These are phyloP conservation scores for Lasioglossum leucozonium DNA, from an alignment of 2,888 invertebrate species.

Conservation along the genomic window DNA sequence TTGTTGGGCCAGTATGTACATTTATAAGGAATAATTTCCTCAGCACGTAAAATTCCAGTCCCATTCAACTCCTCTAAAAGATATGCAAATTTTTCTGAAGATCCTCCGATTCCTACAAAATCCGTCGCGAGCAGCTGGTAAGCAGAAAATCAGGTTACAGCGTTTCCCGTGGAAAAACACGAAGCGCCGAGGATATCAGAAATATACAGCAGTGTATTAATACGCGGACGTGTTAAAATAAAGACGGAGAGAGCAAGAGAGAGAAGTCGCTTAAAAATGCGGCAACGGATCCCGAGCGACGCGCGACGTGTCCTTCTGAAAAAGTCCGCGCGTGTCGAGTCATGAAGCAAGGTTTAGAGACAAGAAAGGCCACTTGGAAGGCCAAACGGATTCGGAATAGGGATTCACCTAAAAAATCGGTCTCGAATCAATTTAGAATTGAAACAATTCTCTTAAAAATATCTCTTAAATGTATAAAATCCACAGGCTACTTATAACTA, in stretches of 20 bases:
- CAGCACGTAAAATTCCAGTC: not conserved
- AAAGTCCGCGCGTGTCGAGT: constrained; percentile 48
- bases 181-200: not conserved
- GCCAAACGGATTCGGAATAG: constrained; percentile 25
- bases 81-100: not conserved
- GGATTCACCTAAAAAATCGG: not conserved
- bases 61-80: not conserved
- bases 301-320: constrained; percentile 54
- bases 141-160: not conserved
- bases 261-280: constrained; percentile 19
- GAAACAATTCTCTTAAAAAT: too few relatives aligned
- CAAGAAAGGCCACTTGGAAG: constrained; percentile 52
- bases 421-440: not conserved
- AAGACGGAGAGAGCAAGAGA: not conserved
- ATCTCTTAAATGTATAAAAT: too few relatives aligned
- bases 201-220: constrained; percentile 9
- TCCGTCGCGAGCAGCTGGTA: not conserved
- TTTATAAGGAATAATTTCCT: not conserved
- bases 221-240: constrained; percentile 11
- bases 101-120: not conserved
- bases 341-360: constrained; percentile 29
- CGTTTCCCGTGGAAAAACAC: not conserved
- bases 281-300: constrained; percentile 34
- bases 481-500: too few relatives aligned
- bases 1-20: not conserved